Percentiles rank a stretch among this genome's conserved stretches.
These are phyloP conservation scores for Pteropus alecto DNA, from an alignment of 2,113 vertebrate genomes.

Conservation along the genomic window DNA sequence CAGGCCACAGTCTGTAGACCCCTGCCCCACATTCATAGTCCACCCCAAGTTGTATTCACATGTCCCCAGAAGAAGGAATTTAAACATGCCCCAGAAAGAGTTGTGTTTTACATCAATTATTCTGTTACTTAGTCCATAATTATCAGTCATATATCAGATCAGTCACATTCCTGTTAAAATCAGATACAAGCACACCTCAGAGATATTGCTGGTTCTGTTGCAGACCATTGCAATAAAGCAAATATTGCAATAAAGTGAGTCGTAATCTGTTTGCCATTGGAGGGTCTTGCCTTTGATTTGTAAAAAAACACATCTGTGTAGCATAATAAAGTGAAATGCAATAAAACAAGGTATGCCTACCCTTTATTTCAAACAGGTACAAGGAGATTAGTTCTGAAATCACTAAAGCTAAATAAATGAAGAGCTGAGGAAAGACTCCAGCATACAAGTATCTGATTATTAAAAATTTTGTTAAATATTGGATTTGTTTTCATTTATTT, in stretches of 20 bases:
- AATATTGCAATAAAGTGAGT: neutral
- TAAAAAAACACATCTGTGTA: neutral
- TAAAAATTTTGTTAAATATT: neutral
- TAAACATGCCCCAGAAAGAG: neutral
- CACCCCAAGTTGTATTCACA: neutral
- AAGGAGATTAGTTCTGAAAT: neutral
- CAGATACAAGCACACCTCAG: neutral
- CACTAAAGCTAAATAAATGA: slow-evolving; percentile 21
- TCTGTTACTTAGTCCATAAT: neutral
- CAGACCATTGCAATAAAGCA: neutral
- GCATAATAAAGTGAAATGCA: too few relatives aligned
- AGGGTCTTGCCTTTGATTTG: neutral
- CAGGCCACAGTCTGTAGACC: neutral
- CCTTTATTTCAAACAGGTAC: slow-evolving; percentile 20
- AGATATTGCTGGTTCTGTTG: neutral
- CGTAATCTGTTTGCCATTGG: neutral
- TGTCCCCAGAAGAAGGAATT: neutral
- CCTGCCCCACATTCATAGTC: neutral
- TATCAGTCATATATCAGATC: neutral
- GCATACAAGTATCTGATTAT: neutral
- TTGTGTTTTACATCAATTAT: neutral
- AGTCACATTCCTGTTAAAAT: slow-evolving; percentile 11
- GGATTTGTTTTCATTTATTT: slow-evolving; percentile 41
- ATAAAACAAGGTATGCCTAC: neutral
- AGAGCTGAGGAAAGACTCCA: neutral